phyloP scores from a whole-genome alignment of 2,888 invertebrate genomes.

The Gastrophysa polygoni region DNA sequence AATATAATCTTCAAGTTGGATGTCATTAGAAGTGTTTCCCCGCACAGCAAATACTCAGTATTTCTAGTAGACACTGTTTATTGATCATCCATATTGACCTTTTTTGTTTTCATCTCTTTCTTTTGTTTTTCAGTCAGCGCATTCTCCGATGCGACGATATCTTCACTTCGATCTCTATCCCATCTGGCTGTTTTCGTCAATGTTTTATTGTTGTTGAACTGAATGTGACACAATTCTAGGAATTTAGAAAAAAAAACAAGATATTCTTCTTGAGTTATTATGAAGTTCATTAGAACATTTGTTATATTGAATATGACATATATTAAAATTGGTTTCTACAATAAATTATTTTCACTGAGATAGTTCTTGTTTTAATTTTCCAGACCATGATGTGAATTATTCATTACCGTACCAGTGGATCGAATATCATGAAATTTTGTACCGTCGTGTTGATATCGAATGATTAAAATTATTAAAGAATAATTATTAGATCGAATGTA shows the following conservation, averaged over 20 bases:
- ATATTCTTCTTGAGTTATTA: not conserved
- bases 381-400: not conserved
- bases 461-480: too few relatives aligned
- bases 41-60: too few relatives aligned
- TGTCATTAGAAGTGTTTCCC: too few relatives aligned
- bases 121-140: conserved; percentile 41
- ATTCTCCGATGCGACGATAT: conserved; percentile 30
- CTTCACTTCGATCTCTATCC: conserved; percentile 10
- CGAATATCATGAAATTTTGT: too few relatives aligned
- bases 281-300: conserved; percentile 16
- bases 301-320: conserved; percentile 20
- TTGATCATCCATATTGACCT: too few relatives aligned
- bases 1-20: too few relatives aligned
- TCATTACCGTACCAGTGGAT: not conserved
- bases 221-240: not conserved
- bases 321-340: conserved; percentile 28
- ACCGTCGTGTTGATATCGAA: too few relatives aligned
- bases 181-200: conserved; percentile 16
- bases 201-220: conserved; percentile 23
- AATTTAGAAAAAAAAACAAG: not conserved
- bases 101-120: too few relatives aligned
- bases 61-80: too few relatives aligned
- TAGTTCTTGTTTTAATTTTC: not conserved
- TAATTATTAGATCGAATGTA: too few relatives aligned
- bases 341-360: conserved; percentile 30